These are phyloP conservation scores for Tetramorium alpestre DNA, from an alignment of 1,140 invertebrate species.

Conservation along the genomic window DNA sequence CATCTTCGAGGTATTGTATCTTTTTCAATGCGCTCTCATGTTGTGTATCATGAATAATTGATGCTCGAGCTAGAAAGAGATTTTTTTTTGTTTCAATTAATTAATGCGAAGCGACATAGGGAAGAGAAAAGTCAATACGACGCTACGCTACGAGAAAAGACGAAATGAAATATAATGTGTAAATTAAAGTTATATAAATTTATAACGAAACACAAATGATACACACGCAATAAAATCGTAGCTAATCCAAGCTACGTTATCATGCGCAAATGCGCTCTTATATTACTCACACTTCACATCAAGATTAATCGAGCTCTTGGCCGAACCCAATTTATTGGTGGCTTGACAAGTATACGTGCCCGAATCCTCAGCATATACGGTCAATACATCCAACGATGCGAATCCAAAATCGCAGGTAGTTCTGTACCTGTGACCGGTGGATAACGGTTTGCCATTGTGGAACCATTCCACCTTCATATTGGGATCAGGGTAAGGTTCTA, in stretches of 20 bases:
- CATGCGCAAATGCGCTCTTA: neutral
- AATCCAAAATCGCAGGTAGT: slow-evolving; percentile 98
- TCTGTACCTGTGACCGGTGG: slow-evolving; percentile 95
- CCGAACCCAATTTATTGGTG: slow-evolving; percentile 94
- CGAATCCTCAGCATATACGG: slow-evolving; percentile 97
- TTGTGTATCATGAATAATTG: slow-evolving; percentile 97
- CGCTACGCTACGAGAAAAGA: neutral
- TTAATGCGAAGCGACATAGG: neutral
- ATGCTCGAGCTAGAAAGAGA: slow-evolving; percentile 89
- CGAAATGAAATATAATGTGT: neutral
- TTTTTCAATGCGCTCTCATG: slow-evolving; percentile 97
- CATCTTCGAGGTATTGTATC: slow-evolving; percentile 96
- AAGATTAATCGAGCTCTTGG: slow-evolving; percentile 92
- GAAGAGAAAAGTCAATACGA: neutral
- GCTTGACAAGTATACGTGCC: slow-evolving; percentile 97
- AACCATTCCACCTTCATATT: slow-evolving; percentile 98
- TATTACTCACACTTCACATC: slow-evolving; percentile 92
- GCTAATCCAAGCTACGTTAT: neutral
- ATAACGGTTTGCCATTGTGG: slow-evolving; percentile 96
- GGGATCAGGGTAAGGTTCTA: slow-evolving; percentile 98
- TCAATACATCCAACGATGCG: slow-evolving; percentile 96
- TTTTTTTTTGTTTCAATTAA: slow-evolving; percentile 10
- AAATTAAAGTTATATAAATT: neutral
- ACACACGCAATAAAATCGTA: neutral
- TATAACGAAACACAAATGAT: neutral